Conservation (phyloP, 2,888 invertebrate species). For the Nephrotoma guestfalica region DNA sequence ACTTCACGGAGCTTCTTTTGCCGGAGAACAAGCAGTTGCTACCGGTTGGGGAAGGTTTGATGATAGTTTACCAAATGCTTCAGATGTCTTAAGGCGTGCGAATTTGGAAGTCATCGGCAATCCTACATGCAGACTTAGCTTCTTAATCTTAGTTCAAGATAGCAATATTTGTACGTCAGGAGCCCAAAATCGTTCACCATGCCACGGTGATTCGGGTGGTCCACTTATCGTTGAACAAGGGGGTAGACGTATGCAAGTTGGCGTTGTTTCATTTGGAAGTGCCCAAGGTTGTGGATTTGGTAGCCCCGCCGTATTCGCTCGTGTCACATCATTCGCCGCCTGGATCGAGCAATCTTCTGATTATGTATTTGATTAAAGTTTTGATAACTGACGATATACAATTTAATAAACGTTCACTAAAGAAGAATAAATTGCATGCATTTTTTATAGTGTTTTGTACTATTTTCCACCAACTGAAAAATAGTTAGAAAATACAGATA, state of each 20-base stretch:
- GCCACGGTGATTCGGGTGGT: constrained; percentile 25
- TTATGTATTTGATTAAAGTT: not conserved
- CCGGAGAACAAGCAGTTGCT: not conserved
- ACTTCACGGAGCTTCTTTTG: not conserved
- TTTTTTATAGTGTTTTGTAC: not conserved
- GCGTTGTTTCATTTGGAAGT: constrained; percentile 3
- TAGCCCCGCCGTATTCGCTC: not conserved
- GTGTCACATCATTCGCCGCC: not conserved
- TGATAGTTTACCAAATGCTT: not conserved
- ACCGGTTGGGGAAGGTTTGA: constrained; percentile 5
- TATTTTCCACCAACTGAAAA: no score
- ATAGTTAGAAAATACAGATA: no score
- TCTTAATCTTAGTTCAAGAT: not conserved
- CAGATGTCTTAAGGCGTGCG: not conserved
- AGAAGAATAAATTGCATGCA: not conserved
- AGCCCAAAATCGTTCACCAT: constrained; percentile 19
- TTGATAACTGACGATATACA: not conserved
- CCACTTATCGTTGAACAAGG: constrained; percentile 14
- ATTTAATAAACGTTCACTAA: not conserved
- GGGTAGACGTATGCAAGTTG: not conserved
- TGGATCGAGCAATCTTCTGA: not conserved
- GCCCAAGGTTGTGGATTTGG: not conserved
- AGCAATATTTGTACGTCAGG: constrained; percentile 22
- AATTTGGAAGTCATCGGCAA: not conserved
- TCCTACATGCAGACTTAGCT: not conserved